These are phyloP conservation scores for Netelia fuscicornis DNA, from an alignment of 2,888 invertebrate species.

Conservation along the genomic window DNA sequence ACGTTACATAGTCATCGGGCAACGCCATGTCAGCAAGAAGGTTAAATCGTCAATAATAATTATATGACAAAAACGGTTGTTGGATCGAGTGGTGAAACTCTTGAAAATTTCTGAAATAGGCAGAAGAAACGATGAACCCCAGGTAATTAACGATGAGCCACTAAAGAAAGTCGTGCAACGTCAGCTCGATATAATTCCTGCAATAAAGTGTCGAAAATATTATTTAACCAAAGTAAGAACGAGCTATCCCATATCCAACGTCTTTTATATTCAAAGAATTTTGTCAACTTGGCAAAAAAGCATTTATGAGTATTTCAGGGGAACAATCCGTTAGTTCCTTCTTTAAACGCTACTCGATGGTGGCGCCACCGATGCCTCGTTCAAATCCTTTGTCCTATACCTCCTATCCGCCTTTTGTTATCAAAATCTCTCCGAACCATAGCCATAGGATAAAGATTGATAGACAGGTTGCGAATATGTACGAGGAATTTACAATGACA, in stretches of 20 bases:
- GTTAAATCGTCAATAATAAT: slow-evolving; percentile 22
- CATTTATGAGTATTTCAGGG: too few species aligned
- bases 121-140: too few species aligned
- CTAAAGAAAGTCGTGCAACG: too few species aligned
- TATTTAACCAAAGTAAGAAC: not conserved
- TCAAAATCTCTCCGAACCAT: not conserved
- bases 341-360: not conserved
- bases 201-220: too few species aligned
- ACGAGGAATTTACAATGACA: not conserved
- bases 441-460: not conserved
- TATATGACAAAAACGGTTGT: not conserved
- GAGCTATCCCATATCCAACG: not conserved
- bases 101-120: too few species aligned
- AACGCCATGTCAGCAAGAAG: not conserved
- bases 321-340: not conserved
- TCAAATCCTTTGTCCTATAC: not conserved
- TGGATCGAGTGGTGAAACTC: too few species aligned
- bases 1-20: slow-evolving; percentile 71
- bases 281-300: not conserved
- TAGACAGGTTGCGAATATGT: not conserved
- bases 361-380: not conserved
- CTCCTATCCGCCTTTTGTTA: not conserved
- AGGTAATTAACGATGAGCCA: too few species aligned
- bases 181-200: too few species aligned
- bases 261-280: not conserved